phyloP scores from a whole-genome alignment of 2,797 vertebrate species.

The Sternarchorhynchus goeldii region DNA sequence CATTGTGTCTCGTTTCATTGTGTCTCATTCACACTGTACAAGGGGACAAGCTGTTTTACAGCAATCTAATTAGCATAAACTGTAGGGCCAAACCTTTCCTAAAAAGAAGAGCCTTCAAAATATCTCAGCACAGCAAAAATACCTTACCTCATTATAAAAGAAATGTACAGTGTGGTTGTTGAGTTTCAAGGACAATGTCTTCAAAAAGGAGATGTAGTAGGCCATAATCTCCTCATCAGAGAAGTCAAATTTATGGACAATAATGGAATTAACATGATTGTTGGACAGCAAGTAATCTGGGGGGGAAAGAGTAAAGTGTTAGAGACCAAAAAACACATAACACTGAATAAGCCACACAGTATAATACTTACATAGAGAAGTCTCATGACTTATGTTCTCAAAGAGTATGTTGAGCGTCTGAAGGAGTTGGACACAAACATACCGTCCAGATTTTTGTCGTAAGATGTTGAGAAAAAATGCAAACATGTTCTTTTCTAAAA shows the following conservation, averaged over 20 bases:
- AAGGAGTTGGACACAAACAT: conserved; percentile 96
- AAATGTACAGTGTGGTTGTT: conserved; percentile 99
- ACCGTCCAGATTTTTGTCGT: conserved; percentile 95
- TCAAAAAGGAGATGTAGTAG: conserved; percentile 98
- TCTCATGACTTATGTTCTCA: conserved; percentile 98
- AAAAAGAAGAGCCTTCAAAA: conserved; percentile 1
- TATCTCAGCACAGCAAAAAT: not conserved
- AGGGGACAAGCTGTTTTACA: not conserved
- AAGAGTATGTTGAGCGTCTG: conserved; percentile 99
- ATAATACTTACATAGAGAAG: conserved; percentile 89
- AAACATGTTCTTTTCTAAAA: conserved; percentile 99
- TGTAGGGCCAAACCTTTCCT: not conserved
- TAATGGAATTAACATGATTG: conserved; percentile 99
- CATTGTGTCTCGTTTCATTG: too few species aligned
- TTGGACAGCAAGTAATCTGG: conserved; percentile 96
- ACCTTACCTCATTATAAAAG: conserved; percentile 98
- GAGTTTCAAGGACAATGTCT: conserved; percentile 96
- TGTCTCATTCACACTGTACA: not conserved
- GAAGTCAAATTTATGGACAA: conserved; percentile 99
- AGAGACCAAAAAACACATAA: not conserved
- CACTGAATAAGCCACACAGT: not conserved
- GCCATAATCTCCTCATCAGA: conserved; percentile 99
- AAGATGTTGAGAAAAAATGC: conserved; percentile 98
- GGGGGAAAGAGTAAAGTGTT: conserved; percentile 12
- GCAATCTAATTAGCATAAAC: not conserved